Percentiles rank a stretch among this genome's conserved stretches.
phyloP scores from a whole-genome alignment of 2,888 invertebrate species.

The Ctenicera cuprea region DNA sequence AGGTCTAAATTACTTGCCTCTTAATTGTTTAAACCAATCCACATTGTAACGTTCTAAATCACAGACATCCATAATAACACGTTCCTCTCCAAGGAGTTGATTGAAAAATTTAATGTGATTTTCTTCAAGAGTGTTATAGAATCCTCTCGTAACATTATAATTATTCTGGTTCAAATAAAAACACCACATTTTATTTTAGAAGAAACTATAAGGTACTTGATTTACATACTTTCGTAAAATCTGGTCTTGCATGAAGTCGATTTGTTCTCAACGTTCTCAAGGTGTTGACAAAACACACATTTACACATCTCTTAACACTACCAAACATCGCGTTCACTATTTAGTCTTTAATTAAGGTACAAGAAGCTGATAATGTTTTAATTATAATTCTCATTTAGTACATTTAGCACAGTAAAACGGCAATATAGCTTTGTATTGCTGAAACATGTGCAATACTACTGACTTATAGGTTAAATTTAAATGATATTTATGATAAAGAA shows the following conservation, averaged over 20 bases:
- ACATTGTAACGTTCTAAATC: slow-evolving; percentile 90
- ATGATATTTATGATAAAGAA: no score
- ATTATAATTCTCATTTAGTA: no score
- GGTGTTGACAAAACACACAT: not conserved
- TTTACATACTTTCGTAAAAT: slow-evolving; percentile 51
- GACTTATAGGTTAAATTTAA: no score
- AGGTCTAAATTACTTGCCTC: slow-evolving; percentile 81
- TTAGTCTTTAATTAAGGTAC: not conserved
- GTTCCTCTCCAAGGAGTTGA: slow-evolving; percentile 77
- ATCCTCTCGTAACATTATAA: slow-evolving; percentile 78
- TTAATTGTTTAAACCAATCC: slow-evolving; percentile 90
- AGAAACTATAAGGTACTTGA: not conserved
- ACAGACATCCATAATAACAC: slow-evolving; percentile 83
- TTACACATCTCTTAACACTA: slow-evolving; percentile 7
- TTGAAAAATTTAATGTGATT: slow-evolving; percentile 80
- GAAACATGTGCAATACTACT: no score
- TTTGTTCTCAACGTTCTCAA: not conserved
- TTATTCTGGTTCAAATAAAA: slow-evolving; percentile 73
- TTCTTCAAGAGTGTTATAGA: slow-evolving; percentile 75
- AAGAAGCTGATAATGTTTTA: no score
- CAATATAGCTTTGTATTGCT: no score
- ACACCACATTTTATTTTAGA: slow-evolving; percentile 1
- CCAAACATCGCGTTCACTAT: slow-evolving; percentile 9
- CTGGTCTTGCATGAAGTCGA: slow-evolving; percentile 25
- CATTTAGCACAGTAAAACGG: no score